These are phyloP conservation scores for Agriopis marginaria DNA, from an alignment of 2,888 invertebrate species.

Conservation along the genomic window DNA sequence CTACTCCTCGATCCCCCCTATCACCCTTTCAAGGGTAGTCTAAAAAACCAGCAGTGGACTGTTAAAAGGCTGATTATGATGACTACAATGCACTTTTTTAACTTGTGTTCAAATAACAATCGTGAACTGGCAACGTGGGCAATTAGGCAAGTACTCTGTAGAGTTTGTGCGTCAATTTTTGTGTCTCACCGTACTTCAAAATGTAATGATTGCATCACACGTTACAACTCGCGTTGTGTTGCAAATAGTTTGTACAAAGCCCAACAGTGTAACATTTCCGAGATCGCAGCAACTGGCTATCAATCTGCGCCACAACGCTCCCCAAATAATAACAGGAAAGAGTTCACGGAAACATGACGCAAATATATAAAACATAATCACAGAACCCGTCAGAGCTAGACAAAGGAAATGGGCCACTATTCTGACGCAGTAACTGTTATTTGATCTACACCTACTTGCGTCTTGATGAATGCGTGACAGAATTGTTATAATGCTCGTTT, in stretches of 20 bases:
- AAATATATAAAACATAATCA: conserved; percentile 14
- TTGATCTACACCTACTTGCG: not conserved
- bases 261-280: not conserved
- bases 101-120: too few relatives aligned
- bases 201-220: not conserved
- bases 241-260: not conserved
- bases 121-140: too few relatives aligned
- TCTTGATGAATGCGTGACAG: not conserved
- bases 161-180: too few relatives aligned
- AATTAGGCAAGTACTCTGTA: too few relatives aligned
- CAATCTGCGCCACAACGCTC: not conserved
- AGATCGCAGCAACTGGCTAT: not conserved
- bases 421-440: not conserved
- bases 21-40: too few relatives aligned
- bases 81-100: too few relatives aligned
- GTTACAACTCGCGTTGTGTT: too few relatives aligned
- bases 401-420: conserved; percentile 4
- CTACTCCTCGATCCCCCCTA: too few relatives aligned
- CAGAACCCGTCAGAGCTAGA: not conserved
- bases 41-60: too few relatives aligned
- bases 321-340: conserved; percentile 14
- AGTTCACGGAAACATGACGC: conserved; percentile 16
- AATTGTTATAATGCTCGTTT: not conserved
- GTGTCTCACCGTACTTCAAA: too few relatives aligned
- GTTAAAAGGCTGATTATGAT: too few relatives aligned